Percentiles rank a stretch among this genome's conserved stretches.
These are phyloP conservation scores for Biston betularia DNA, from an alignment of 2,888 invertebrate genomes.

Conservation along the genomic window DNA sequence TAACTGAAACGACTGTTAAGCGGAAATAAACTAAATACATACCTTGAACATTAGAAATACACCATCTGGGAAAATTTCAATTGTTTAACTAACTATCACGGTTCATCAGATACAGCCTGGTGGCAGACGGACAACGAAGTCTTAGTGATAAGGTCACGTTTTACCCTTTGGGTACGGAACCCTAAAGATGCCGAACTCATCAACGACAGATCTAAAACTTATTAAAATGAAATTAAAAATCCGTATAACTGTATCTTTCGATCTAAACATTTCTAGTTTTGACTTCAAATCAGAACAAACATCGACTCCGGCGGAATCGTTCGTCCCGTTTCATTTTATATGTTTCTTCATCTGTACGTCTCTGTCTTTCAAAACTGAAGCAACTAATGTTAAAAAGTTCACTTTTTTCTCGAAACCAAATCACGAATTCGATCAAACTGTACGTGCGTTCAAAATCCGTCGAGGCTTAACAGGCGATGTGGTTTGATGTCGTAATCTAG, in stretches of 20 bases:
- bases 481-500: slow-evolving; percentile 66
- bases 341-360: slow-evolving; percentile 1
- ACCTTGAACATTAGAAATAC: too few relatives aligned
- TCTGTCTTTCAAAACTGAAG: slow-evolving; percentile 15
- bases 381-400: slow-evolving; percentile 47
- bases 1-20: too few relatives aligned
- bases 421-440: slow-evolving; percentile 68
- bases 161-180: too few relatives aligned
- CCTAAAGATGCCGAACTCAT: too few relatives aligned
- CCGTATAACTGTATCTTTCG: background rate
- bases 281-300: slow-evolving; percentile 36
- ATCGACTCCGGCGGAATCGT: slow-evolving; percentile 8
- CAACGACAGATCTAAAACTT: background rate
- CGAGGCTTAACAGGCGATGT: slow-evolving; percentile 61
- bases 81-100: too few relatives aligned
- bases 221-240: background rate
- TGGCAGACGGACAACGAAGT: too few relatives aligned
- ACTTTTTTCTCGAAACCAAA: slow-evolving; percentile 59
- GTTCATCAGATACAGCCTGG: too few relatives aligned
- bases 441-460: slow-evolving; percentile 72
- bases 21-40: too few relatives aligned
- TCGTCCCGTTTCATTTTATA: slow-evolving; percentile 15
- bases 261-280: slow-evolving; percentile 5
- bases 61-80: too few relatives aligned
- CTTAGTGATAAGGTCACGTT: too few relatives aligned